phyloP scores from a whole-genome alignment of 2,888 invertebrate genomes.

The Caenorhabditis sp. region DNA sequence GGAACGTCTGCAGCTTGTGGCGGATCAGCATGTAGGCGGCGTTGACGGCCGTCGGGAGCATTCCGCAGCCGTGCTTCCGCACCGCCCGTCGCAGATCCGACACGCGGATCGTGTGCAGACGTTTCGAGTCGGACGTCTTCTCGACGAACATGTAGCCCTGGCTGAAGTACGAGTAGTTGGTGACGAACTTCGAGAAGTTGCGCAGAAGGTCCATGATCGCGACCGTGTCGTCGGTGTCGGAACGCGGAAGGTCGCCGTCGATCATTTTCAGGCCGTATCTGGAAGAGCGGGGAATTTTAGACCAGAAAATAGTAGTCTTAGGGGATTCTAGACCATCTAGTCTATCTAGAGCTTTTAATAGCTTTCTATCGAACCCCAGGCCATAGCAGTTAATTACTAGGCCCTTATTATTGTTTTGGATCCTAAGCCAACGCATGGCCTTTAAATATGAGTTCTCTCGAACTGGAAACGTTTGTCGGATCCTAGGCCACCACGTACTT shows the following conservation, averaged over 20 bases:
- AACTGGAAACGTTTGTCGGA: too few species aligned
- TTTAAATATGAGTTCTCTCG: too few species aligned
- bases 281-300: too few species aligned
- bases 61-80: conserved; percentile 62
- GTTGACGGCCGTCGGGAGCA: conserved; percentile 79
- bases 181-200: conserved; percentile 12
- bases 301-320: too few species aligned
- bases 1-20: conserved; percentile 93
- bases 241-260: conserved; percentile 95
- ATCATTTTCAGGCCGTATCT: conserved; percentile 80
- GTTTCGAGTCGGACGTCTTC: conserved; percentile 90
- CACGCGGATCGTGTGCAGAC: conserved; percentile 94
- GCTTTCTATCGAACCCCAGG: too few species aligned
- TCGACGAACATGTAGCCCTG: conserved; percentile 93
- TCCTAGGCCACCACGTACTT: too few species aligned
- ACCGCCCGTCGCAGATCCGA: conserved; percentile 96
- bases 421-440: too few species aligned
- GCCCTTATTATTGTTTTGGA: too few species aligned
- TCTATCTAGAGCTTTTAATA: too few species aligned
- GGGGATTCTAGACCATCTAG: too few species aligned
- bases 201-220: conserved; percentile 87
- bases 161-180: conserved; percentile 94
- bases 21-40: conserved; percentile 88
- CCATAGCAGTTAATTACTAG: too few species aligned
- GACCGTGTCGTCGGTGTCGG: conserved; percentile 95